These are phyloP conservation scores for Endotricha flammealis DNA, from an alignment of 2,888 invertebrate genomes.

Conservation along the genomic window DNA sequence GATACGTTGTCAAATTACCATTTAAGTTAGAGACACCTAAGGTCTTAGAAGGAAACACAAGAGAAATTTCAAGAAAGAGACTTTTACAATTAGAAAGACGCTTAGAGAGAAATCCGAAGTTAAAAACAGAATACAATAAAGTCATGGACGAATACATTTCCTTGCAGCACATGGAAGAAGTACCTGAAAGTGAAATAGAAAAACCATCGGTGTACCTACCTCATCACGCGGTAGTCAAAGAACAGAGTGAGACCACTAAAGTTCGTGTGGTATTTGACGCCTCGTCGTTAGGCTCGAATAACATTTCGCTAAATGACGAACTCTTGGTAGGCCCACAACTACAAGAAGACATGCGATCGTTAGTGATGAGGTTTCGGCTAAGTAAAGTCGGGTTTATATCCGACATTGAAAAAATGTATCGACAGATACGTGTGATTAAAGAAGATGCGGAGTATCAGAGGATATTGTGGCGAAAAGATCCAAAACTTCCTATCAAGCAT, in stretches of 20 bases:
- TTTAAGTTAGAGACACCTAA: conserved; percentile 1
- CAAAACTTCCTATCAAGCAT: conserved; percentile 11
- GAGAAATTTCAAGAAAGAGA: conserved; percentile 5
- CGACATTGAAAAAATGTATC: conserved; percentile 6
- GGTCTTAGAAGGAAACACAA: conserved; percentile 4
- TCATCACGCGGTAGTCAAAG: conserved; percentile 13
- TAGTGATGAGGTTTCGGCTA: conserved; percentile 11
- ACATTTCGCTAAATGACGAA: conserved; percentile 13
- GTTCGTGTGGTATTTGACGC: conserved; percentile 13
- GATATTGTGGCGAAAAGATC: conserved; percentile 14
- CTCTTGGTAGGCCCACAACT: conserved; percentile 14
- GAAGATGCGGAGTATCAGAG: conserved; percentile 22
- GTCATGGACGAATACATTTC: conserved; percentile 9
- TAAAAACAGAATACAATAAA: conserved; percentile 6
- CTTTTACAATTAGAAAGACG: conserved; percentile 9
- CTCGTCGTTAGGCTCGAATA: conserved; percentile 10
- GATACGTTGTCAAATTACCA: conserved; percentile 8
- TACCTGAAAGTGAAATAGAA: conserved; percentile 6
- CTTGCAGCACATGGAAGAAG: conserved; percentile 9
- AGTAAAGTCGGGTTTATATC: conserved; percentile 5
- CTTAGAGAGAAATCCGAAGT: background rate
- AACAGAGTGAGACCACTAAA: conserved; percentile 11
- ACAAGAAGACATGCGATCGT: conserved; percentile 12
- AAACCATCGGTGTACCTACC: conserved; percentile 8
- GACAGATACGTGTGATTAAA: conserved; percentile 17